These are phyloP conservation scores for Malurus melanocephalus DNA, from an alignment of 2,113 vertebrate genomes.

Conservation along the genomic window DNA sequence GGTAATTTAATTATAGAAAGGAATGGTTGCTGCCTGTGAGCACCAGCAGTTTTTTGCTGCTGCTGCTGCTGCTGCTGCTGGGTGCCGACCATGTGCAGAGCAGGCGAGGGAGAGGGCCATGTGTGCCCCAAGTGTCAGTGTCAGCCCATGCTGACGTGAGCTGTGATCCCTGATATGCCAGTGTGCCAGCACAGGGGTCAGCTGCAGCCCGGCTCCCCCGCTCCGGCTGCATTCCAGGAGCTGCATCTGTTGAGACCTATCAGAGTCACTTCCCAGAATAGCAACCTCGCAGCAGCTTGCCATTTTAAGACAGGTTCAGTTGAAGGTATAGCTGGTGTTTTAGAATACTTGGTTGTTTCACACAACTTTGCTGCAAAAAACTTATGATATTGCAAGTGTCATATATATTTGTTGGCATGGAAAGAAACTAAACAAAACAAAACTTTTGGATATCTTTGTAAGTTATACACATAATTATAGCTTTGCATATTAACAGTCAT, in stretches of 20 bases:
- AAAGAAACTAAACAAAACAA: neutral
- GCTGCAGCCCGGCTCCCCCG: slow-evolving; percentile 45
- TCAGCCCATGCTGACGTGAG: slow-evolving; percentile 24
- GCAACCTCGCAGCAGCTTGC: slow-evolving; percentile 78
- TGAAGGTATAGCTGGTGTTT: slow-evolving; percentile 39
- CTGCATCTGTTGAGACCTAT: slow-evolving; percentile 91
- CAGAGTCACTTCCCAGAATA: slow-evolving; percentile 90
- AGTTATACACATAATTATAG: neutral
- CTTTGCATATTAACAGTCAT: neutral
- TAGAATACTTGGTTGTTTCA: neutral
- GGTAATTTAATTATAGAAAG: slow-evolving; percentile 29
- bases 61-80: neutral
- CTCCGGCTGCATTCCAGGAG: slow-evolving; percentile 74
- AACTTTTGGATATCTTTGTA: neutral
- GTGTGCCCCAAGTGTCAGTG: slow-evolving; percentile 55
- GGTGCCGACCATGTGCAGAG: neutral
- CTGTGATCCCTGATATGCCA: slow-evolving; percentile 12
- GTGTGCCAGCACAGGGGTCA: slow-evolving; percentile 61
- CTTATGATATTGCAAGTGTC: neutral
- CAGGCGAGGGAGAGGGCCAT: slow-evolving; percentile 19
- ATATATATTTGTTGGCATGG: fast-evolving
- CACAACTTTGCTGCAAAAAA: neutral
- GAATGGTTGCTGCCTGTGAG: neutral
- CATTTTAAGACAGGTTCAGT: slow-evolving; percentile 88
- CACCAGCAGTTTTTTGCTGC: neutral